Conservation (phyloP, 2,113 vertebrate genomes). For the Hiodon tergisus region DNA sequence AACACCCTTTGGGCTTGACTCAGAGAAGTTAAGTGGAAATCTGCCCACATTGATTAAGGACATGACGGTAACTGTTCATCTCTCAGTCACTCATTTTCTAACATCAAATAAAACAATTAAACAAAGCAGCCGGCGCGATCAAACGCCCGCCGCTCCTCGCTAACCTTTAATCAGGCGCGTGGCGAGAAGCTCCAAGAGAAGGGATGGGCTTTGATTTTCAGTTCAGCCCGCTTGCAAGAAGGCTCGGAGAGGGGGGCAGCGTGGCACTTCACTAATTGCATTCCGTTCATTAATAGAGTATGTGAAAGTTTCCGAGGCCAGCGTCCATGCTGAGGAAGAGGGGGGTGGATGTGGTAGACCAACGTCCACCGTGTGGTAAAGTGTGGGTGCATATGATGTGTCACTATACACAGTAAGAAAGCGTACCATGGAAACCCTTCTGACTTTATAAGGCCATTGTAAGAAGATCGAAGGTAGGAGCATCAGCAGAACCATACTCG, state of each 20-base stretch:
- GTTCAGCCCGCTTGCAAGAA: background rate
- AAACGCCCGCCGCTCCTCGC: constrained; percentile 15
- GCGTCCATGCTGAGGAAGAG: no score
- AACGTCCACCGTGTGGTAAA: no score
- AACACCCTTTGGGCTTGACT: background rate
- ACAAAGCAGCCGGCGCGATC: background rate
- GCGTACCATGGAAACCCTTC: background rate
- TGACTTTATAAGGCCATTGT: background rate
- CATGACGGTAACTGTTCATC: background rate
- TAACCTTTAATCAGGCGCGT: constrained; percentile 26
- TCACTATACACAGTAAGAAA: background rate
- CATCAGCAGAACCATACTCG: no score
- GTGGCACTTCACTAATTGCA: constrained; percentile 1
- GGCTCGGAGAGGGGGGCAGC: background rate
- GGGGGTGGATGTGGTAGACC: no score
- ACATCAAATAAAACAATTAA: no score
- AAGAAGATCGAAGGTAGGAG: no score
- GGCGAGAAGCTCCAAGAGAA: constrained; percentile 6
- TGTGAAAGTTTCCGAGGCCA: no score
- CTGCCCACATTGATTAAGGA: constrained; percentile 14
- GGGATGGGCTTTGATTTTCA: constrained; percentile 15
- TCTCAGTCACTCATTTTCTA: no score
- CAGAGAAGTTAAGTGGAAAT: background rate
- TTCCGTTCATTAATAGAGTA: background rate
- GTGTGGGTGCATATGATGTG: background rate